Evolutionary conservation across 1,140 invertebrate genomes (phyloP), one percentile per base, ranked within the genome.

Genomic region (Oryzaephilus surinamensis): DNA sequence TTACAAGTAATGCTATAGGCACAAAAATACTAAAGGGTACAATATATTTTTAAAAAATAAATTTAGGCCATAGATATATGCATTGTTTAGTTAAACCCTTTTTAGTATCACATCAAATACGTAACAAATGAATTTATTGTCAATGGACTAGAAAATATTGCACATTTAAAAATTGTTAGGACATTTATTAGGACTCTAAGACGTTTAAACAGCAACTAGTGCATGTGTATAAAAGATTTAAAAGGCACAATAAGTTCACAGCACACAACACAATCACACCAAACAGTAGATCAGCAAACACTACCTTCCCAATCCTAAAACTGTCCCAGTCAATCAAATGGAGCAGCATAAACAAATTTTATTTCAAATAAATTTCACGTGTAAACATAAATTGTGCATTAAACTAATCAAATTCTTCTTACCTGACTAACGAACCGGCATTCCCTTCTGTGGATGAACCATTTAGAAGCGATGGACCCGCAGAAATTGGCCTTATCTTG

Each of bases 261-360:
- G 72, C 67, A 65, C 70, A 73, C 45, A 79, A 65, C 44, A 77
- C 62, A 61, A 75, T 60, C 54, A 73, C 69, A 66, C 74, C 74
- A 61, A 77, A 68, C 48, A 76, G 55, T 61, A 77, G 65, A 66
- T 79, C 76, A 63, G 73, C 71, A 64, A 70, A 76, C 68, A 75
- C 69, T 77, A 79, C 75, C 75, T 77, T 75, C 66, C 74, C 74
- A 64, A 75, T 75, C 67, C 73, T 72, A 64, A 75, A 73, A 69
- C 74, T 78, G 45, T 54, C 3, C 21, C 21, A 11, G 23, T 8
- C 4, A 31, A 26, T 6, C 15, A 11, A n/a, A 41, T 12, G 18
- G 16, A 23, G 32, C 14, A 41, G 27, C 17, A n/a, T 10, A 13
- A 37, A 18, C 1, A 41, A 23, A 36, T 15, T 23, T 12, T 18